Conservation (phyloP, 2,888 invertebrate species). For the Oligia strigilis region DNA sequence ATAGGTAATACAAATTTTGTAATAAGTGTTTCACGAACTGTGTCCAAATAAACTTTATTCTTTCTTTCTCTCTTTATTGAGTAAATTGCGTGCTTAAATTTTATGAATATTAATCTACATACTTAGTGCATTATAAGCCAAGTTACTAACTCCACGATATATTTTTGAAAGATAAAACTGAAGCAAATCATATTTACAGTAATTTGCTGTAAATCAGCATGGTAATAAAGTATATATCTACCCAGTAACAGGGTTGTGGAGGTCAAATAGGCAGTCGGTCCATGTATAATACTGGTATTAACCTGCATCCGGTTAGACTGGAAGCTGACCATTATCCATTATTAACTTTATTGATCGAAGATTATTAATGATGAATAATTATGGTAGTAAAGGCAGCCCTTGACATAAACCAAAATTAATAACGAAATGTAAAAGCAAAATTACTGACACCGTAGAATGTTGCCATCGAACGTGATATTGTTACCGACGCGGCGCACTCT, state of each 20-base stretch:
- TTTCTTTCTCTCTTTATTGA: background rate
- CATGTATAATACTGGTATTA: background rate
- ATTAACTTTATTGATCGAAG: too few relatives aligned
- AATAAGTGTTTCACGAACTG: background rate
- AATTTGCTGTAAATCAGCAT: background rate
- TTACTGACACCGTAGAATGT: slow-evolving; percentile 9
- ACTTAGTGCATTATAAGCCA: too few relatives aligned
- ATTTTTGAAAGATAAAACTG: background rate
- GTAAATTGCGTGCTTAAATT: too few relatives aligned
- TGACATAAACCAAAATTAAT: background rate
- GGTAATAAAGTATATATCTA: background rate
- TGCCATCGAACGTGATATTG: slow-evolving; percentile 39
- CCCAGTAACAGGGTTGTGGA: background rate
- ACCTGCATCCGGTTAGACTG: background rate
- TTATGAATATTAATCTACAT: too few relatives aligned
- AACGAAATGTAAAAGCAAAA: background rate
- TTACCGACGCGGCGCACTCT: slow-evolving; percentile 28
- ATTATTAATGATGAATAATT: background rate
- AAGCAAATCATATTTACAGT: background rate
- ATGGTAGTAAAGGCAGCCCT: background rate
- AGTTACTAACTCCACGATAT: background rate
- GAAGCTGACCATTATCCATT: background rate
- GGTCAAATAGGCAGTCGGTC: background rate
- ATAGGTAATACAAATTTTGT: background rate
- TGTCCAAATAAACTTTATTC: background rate